Evolutionary conservation across 2,113 vertebrate genomes (phyloP).

Genomic region (Hemiprocne comata): DNA sequence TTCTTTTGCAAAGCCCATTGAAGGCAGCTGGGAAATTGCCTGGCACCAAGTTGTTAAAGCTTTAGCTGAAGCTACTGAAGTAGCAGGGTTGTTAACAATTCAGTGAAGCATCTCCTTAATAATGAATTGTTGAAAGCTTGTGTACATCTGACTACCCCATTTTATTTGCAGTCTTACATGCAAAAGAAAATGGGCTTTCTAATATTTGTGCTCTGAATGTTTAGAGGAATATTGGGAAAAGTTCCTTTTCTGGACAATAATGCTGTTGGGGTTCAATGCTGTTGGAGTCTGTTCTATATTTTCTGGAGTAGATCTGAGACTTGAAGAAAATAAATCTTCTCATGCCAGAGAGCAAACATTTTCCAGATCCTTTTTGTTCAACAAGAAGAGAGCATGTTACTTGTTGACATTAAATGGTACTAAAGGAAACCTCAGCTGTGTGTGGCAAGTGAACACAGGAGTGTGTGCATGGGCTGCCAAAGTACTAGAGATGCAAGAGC

Average conservation of each 20-base stretch:
- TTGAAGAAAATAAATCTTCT: conserved; percentile 72
- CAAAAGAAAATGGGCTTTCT: conserved; percentile 55
- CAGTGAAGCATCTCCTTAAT: conserved; percentile 6
- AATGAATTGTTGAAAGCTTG: conserved; percentile 22
- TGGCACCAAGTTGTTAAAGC: conserved; percentile 65
- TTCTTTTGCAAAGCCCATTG: conserved; percentile 31
- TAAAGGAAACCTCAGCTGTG: conserved; percentile 35
- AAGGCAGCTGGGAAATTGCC: conserved; percentile 39
- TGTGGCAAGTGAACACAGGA: conserved; percentile 4
- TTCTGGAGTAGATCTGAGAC: conserved; percentile 63
- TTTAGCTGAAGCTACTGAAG: conserved; percentile 47
- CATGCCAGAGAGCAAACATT: conserved; percentile 58
- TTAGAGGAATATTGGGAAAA: conserved; percentile 39
- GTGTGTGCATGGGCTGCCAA: conserved; percentile 47
- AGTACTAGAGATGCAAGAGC: conserved; percentile 31
- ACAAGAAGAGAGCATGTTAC: conserved; percentile 53
- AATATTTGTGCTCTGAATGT: conserved; percentile 43
- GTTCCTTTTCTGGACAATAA: conserved; percentile 52
- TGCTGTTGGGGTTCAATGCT: conserved; percentile 26
- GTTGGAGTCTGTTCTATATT: conserved; percentile 54
- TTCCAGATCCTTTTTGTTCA: conserved; percentile 62
- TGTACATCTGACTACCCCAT: conserved; percentile 20
- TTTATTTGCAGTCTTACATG: conserved; percentile 27
- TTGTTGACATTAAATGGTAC: conserved; percentile 46
- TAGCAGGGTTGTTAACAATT: conserved; percentile 47